Percentiles rank a stretch among this genome's conserved stretches.
These are phyloP conservation scores for Graptemys geographica DNA, from an alignment of 2,797 vertebrate genomes.

Conservation along the genomic window DNA sequence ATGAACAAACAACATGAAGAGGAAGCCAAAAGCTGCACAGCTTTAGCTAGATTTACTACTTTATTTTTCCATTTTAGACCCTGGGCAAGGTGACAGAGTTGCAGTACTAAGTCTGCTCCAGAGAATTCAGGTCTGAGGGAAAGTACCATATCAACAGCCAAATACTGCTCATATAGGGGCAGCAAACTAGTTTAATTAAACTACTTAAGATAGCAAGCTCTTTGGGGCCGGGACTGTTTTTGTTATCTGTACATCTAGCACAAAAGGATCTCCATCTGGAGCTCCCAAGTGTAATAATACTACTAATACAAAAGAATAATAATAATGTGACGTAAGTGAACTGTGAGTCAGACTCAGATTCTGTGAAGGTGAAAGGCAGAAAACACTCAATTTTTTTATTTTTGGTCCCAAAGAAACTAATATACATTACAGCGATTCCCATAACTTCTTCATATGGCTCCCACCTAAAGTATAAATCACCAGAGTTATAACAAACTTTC, in stretches of 20 bases:
- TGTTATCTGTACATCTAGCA: background rate
- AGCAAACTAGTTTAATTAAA: background rate
- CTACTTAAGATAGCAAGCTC: background rate
- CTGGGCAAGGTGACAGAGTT: background rate
- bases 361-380: background rate
- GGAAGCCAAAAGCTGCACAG: too few species aligned
- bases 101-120: background rate
- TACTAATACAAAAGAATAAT: too few species aligned
- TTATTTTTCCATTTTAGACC: background rate
- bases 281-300: background rate
- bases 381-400: too few species aligned
- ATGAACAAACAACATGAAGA: background rate
- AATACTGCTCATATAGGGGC: background rate
- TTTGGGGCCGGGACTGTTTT: background rate
- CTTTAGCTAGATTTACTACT: background rate
- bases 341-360: background rate
- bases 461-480: too few species aligned
- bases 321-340: too few species aligned
- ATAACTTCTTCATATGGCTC: too few species aligned
- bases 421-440: background rate
- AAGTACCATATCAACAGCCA: background rate
- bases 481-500: too few species aligned
- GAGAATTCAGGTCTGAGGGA: background rate
- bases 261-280: background rate
- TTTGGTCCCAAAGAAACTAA: background rate